Evolutionary conservation across 2,797 vertebrate species (phyloP), one percentile per base, ranked within the genome.

Genomic region (Acomys russatus): DNA sequence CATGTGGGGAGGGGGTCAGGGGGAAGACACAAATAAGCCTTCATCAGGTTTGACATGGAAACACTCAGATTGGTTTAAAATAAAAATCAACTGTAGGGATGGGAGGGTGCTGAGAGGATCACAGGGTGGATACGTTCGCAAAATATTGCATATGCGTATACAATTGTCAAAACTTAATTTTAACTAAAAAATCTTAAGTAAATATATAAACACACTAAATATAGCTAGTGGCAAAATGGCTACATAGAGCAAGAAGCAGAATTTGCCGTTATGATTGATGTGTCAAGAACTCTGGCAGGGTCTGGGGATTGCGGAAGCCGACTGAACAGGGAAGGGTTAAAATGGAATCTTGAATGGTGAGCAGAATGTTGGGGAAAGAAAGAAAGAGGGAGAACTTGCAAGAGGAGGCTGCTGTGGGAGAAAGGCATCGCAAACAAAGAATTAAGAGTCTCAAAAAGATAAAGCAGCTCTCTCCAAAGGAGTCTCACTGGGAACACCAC

Each of bases 141-240:
- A 74, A 59, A 74, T 11, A 28, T 6, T 71, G 66, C 51, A 30
- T 38, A 54, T 30, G n/a, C 54, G 49, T 33, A n/a, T 54, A 86
- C 20, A 73, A 38, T 30, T 59, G 54, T 28, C 49, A 17, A 6
- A 86, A 25, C 51, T 86, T 56, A 38, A 38, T 35, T 35, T 88
- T 59, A 28, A 59, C 38, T 35, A 38, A 59, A 59, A 76, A 59
- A 17, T 11, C 11, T 71, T 25, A 56, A 86, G 4, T n/a, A 56
- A 95, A 89, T 51, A 90, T 49, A 56, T 4, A 92, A 90, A n/a
- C 49, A n/a, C 25, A n/a, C 44, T 76, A n/a, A 44, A 38, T 87
- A 70, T 71, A 61, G 14, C 14, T 70, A 79, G 4, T 44, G 71
- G 20, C 66, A 44, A 89, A 84, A 88, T 15, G 68, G 35, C 17